Evolutionary conservation across 2,888 invertebrate species (phyloP).

Genomic region (Miltochrista miniata): DNA sequence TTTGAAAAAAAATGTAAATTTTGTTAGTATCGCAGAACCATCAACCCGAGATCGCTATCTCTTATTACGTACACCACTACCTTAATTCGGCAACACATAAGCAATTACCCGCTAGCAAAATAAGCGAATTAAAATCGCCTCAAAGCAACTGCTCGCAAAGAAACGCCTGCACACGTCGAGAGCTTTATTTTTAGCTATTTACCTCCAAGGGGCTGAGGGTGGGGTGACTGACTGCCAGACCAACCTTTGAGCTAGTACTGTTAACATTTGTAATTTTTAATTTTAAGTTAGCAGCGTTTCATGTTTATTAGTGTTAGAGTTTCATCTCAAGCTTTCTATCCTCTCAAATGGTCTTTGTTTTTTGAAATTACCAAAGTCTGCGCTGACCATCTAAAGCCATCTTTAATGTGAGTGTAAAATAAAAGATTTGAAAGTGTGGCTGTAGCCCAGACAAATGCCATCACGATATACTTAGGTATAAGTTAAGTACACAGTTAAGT

Average conservation of each 20-base stretch:
- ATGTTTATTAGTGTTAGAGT: too few species aligned
- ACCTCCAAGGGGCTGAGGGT: conserved; percentile 42
- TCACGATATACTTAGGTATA: too few species aligned
- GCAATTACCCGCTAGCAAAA: conserved; percentile 69
- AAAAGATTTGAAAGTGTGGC: too few species aligned
- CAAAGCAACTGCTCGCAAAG: conserved; percentile 75
- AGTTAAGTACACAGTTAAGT: too few species aligned
- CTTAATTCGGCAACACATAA: conserved; percentile 68
- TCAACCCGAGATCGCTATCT: conserved; percentile 8
- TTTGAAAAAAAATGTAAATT: too few species aligned
- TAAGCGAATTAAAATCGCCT: conserved; percentile 80
- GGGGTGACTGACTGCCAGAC: conserved; percentile 53
- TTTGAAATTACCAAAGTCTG: too few species aligned
- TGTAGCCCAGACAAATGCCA: too few species aligned
- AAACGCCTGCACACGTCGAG: conserved; percentile 64
- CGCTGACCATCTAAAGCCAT: too few species aligned
- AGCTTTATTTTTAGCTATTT: conserved; percentile 70
- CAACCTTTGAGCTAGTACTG: conserved; percentile 61
- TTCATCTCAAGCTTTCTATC: too few species aligned
- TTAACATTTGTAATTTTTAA: conserved; percentile 35
- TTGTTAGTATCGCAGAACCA: too few species aligned
- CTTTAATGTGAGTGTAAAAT: too few species aligned
- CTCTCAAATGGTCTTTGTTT: too few species aligned
- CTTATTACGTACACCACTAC: conserved; percentile 19
- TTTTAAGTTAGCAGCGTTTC: conserved; percentile 6